A percentile compares a stretch with the other conserved stretches of the same genome.
Conservation (phyloP, 2,113 vertebrate genomes). For the Eretmodus cyanostictus region DNA sequence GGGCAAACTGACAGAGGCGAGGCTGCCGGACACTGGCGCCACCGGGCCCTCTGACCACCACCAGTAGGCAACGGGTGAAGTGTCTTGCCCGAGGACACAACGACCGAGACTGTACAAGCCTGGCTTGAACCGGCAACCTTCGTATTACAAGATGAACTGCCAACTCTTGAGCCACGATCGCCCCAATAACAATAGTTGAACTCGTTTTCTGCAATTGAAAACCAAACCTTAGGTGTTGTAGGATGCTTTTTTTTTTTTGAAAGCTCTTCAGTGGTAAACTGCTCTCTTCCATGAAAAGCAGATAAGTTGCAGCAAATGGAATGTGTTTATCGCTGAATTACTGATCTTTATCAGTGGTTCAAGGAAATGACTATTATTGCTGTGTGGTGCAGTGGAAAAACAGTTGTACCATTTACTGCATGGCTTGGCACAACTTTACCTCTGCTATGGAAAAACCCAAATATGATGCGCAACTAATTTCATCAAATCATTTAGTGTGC, state of each 20-base stretch:
- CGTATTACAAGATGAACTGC: not conserved
- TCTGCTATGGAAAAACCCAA: not conserved
- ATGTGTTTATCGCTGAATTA: not conserved
- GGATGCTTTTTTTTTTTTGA: not conserved
- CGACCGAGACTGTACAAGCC: fast-evolving
- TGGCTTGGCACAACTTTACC: not conserved
- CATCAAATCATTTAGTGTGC: not conserved
- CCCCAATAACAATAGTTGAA: not conserved
- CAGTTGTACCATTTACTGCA: not conserved
- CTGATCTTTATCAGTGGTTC: not conserved
- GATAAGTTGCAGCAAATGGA: not conserved
- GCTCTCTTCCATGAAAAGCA: not conserved
- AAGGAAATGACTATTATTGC: not conserved
- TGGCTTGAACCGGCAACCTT: not conserved
- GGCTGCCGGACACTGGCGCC: not conserved
- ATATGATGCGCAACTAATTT: not conserved
- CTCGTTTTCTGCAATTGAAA: not conserved
- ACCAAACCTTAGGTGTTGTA: not conserved
- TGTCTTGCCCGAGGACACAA: not conserved
- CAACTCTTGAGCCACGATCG: not conserved
- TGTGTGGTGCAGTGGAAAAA: not conserved
- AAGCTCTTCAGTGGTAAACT: not conserved
- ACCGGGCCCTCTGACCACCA: not conserved
- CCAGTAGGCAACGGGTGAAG: fast-evolving
- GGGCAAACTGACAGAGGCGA: not conserved